Percentiles rank a stretch among this genome's conserved stretches.
phyloP scores from a whole-genome alignment of 2,888 invertebrate genomes.

The Dichetophora obliterata region DNA sequence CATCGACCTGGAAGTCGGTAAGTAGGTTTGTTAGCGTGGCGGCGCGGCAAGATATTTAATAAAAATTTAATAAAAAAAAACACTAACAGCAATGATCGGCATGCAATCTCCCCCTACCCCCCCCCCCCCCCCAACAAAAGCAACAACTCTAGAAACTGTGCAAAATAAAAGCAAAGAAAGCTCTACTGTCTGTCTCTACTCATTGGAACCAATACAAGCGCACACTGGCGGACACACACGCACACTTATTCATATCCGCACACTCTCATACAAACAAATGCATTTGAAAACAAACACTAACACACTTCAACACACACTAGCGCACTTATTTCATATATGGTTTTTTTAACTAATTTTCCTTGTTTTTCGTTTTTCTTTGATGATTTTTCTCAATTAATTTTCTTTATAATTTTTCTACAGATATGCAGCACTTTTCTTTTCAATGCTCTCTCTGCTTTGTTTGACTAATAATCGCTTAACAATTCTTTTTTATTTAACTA shows the following conservation, averaged over 20 bases:
- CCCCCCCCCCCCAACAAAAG: too few relatives aligned
- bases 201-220: neutral
- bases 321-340: neutral
- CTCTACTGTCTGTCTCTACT: neutral
- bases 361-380: neutral
- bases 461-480: neutral
- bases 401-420: constrained; percentile 10
- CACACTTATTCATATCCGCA: neutral
- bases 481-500: neutral
- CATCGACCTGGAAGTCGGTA: constrained; percentile 83
- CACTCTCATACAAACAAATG: constrained; percentile 18
- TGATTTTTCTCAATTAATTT: constrained; percentile 6
- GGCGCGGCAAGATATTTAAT: too few relatives aligned
- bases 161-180: constrained; percentile 1
- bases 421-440: constrained; percentile 33
- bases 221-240: neutral
- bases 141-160: constrained; percentile 10
- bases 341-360: neutral
- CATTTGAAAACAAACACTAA: neutral
- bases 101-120: too few relatives aligned
- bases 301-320: constrained; percentile 32
- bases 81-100: neutral
- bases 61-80: constrained; percentile 40
- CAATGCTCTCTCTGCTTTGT: constrained; percentile 15
- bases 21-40: constrained; percentile 55